Evolutionary conservation across 2,113 vertebrate species (phyloP), one percentile per base, ranked within the genome.

Genomic region (Trachemys scripta): DNA sequence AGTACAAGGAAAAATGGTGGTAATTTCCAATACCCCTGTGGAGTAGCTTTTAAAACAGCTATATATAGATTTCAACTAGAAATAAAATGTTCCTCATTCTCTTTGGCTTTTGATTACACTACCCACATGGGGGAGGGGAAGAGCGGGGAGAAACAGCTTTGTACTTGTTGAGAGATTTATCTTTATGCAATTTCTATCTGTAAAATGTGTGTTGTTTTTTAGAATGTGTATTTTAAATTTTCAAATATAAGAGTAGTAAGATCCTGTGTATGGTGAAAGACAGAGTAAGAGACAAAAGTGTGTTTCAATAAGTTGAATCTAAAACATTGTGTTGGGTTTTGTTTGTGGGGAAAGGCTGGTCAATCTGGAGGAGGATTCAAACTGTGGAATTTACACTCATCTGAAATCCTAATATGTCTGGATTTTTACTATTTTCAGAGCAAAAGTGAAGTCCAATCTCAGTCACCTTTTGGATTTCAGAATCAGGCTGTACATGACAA

Each of bases 181-280:
- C 29, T 62, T 62, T 62, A 62, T 62, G 59, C 31, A 62, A 42
- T 75, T 42, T 75, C n/a, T 75, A 10, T 50, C 24, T 84, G 91
- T 86, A 80, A 80, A 19, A 10, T 89, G 85, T 27, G 84, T 86
- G 53, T 38, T 92, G 38, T 38, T 75, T 38, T 75, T 75, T 38
- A 81, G 10, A 89, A 82, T 29, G 24, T 49, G 20, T 85, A 49
- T 80, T 93, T 94, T 94, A 54, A 91, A 90, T 79, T 19, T 38
- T 88, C 22, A 0, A 54, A 29, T 80, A n/a, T n/a, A n/a, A n/a
- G n/a, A n/a, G n/a, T n/a, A 62, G 29, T 62, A 62, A 75, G 69
- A 42, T 75, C 19, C n/a, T 24, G 69, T n/a, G 19, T 75, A 11
- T 75, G 6, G 78, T 94, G 84, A 92, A 92, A 31, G 51, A 82